Conservation (phyloP, 2,797 vertebrate genomes). For the Masticophis lateralis region DNA sequence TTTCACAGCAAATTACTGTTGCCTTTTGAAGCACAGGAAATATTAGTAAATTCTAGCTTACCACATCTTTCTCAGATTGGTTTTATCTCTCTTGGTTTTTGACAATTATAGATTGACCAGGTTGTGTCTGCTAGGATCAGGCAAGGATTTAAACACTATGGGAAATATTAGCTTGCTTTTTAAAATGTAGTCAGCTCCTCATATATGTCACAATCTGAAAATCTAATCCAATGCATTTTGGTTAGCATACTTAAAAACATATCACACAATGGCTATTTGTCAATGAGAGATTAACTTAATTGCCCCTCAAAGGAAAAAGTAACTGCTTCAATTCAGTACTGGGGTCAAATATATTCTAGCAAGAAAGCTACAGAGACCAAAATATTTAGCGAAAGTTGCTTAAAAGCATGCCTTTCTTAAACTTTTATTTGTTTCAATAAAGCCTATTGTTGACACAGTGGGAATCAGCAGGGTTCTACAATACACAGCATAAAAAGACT, state of each 20-base stretch:
- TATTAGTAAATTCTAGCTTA: not conserved
- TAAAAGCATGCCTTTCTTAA: not conserved
- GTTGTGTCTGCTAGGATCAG: not conserved
- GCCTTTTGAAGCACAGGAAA: not conserved
- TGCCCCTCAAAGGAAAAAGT: not conserved
- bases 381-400: not conserved
- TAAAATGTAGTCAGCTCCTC: not conserved
- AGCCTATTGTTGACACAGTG: not conserved
- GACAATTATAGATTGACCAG: not conserved
- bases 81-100: not conserved
- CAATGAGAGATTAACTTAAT: not conserved
- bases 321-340: not conserved
- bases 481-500: not conserved
- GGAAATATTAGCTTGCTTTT: not conserved
- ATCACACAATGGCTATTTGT: not conserved
- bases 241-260: not conserved
- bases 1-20: not conserved
- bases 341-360: not conserved
- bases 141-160: not conserved
- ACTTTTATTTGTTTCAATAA: not conserved
- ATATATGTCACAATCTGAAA: not conserved
- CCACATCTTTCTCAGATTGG: not conserved
- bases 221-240: not conserved
- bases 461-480: not conserved
- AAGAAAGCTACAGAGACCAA: not conserved